Base-by-base conservation (phyloP, 2,888 invertebrate genomes). In the Micoletzkya japonica region DNA sequence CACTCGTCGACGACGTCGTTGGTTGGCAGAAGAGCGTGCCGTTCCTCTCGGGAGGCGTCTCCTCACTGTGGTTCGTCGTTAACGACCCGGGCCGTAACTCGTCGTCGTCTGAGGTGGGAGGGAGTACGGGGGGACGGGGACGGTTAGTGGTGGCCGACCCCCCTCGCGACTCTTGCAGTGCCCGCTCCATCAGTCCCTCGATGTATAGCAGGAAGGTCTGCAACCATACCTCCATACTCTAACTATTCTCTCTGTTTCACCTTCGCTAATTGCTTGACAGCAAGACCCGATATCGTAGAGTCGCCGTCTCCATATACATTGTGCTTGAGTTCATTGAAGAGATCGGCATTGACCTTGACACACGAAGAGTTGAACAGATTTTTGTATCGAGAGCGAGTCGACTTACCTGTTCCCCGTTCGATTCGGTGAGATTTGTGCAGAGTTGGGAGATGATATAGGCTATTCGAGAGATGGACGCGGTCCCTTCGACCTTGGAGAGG, bases 141-240 rank as follows among this genome's bases (percentile, higher is more conserved):
- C n/a, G n/a, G n/a, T n/a, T n/a, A n/a, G n/a, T n/a, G n/a, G n/a
- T n/a, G n/a, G n/a, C n/a, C n/a, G n/a, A n/a, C n/a, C n/a, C n/a
- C n/a, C n/a, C n/a, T n/a, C n/a, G n/a, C n/a, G n/a, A n/a, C n/a
- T n/a, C n/a, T n/a, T n/a, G n/a, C n/a, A n/a, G n/a, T n/a, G n/a
- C n/a, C n/a, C n/a, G n/a, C n/a, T n/a, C n/a, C n/a, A 60, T 26
- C 17, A 60, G 60, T 30, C 60, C 60, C n/a, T 60, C 60, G 14
- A 60, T 14, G 28, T 34, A 60, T 10, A 39, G 39, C 2, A 39
- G 24, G 20, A 60, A 60, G 0, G 60, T 39, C 60, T 60, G 39
- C 17, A 60, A 58, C 6, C 14, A 24, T n/a, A n/a, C n/a, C 14
- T 52, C 52, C 24, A 52, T n/a, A 7, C 26, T 52, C 52, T 52